Conservation (phyloP, 2,888 invertebrate species). For the Eilema caniola region DNA sequence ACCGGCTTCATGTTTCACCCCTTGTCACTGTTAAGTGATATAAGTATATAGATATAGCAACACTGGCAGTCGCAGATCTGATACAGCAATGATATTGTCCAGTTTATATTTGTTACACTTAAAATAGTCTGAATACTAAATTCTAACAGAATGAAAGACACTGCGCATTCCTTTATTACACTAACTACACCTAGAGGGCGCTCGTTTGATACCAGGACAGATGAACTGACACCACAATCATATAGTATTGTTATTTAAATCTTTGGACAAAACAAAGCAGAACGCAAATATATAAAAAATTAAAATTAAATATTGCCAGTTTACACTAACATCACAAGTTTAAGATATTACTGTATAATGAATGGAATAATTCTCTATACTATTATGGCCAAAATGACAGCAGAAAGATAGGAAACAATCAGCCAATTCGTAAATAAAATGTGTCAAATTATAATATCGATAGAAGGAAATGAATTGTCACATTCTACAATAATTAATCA, state of each 20-base stretch:
- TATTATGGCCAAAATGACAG: slow-evolving; percentile 46
- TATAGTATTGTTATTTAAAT: slow-evolving; percentile 57
- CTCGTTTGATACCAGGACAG: slow-evolving; percentile 33
- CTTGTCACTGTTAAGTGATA: slow-evolving; percentile 19
- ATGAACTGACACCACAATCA: slow-evolving; percentile 50
- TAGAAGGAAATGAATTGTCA: slow-evolving; percentile 11
- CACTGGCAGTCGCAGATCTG: slow-evolving; percentile 30
- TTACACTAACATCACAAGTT: slow-evolving; percentile 45
- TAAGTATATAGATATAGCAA: slow-evolving; percentile 24
- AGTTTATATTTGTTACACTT: slow-evolving; percentile 62
- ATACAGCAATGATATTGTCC: slow-evolving; percentile 58
- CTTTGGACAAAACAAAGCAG: slow-evolving; percentile 68
- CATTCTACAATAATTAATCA: slow-evolving; percentile 23
- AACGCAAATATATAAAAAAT: slow-evolving; percentile 48
- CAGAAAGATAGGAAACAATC: neutral
- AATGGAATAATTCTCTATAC: slow-evolving; percentile 25
- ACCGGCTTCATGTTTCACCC: too few species aligned
- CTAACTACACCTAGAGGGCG: slow-evolving; percentile 52
- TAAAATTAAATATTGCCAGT: slow-evolving; percentile 31
- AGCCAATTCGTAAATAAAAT: neutral
- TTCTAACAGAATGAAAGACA: slow-evolving; percentile 61
- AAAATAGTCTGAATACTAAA: slow-evolving; percentile 59
- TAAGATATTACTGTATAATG: slow-evolving; percentile 32
- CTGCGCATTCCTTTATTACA: slow-evolving; percentile 51
- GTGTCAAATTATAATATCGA: neutral